Evolutionary conservation across 2,888 invertebrate genomes (phyloP), one percentile per base, ranked within the genome.

Genomic region (Dugesia japonica): DNA sequence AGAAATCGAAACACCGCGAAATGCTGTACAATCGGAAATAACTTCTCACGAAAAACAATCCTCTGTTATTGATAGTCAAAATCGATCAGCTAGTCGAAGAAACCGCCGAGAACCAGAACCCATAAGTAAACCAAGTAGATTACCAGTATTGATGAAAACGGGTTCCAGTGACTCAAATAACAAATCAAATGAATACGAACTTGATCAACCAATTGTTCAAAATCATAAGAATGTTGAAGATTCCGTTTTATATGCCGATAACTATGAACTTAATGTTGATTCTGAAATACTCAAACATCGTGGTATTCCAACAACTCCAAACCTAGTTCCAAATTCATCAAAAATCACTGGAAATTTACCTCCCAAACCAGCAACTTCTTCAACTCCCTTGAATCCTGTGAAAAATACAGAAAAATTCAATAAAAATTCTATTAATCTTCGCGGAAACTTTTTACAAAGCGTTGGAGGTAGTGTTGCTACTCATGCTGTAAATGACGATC

Each of bases 401-500:
- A 56, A 56, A 56, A 56, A 56, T 56, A n/a, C n/a, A 13, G 56
- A 56, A 56, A 56, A 56, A 56, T n/a, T 56, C 4, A 23, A n/a
- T 23, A 56, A 56, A 56, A 56, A n/a, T n/a, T 23, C 56, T n/a
- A 56, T 56, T n/a, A 56, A n/a, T 23, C 20, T 56, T 56, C 56
- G 56, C 17, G n/a, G 20, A 20, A 56, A 56, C 23, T 56, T 56
- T 23, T n/a, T 56, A 4, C 56, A 56, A n/a, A 56, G 56, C 17
- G 56, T 56, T 56, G 56, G 56, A n/a, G 76, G 71, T 7, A 71
- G 71, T 71, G 71, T 76, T 1, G 72, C 76, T 4, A 76, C 76
- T 31, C 71, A 76, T 71, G 76, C 76, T 7, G 71, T 76, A 23
- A 71, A 71, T 7, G 77, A 77, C 20, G 76, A 77, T 28, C 71